Evolutionary conservation across 2,797 vertebrate genomes (phyloP).

Genomic region (Orientallactaga sibirica): DNA sequence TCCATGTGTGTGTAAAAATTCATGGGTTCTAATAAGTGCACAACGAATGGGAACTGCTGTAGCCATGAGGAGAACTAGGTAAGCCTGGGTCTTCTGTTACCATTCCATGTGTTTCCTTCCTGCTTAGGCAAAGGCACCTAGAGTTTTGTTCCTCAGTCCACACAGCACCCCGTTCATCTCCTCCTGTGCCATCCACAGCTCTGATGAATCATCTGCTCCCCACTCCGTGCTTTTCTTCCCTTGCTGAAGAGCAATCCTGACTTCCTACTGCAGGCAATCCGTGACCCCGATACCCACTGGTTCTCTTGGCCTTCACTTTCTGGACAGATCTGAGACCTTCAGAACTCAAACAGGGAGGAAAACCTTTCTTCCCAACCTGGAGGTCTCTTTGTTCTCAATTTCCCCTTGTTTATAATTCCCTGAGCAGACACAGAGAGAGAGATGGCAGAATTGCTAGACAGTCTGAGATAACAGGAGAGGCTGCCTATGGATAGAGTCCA

Average conservation of each 20-base stretch:
- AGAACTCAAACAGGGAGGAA: not conserved
- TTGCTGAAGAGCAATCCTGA: not conserved
- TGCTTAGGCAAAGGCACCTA: not conserved
- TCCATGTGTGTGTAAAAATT: not conserved
- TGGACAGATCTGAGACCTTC: not conserved
- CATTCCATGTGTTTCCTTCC: not conserved
- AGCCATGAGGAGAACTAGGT: not conserved
- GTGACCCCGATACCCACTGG: not conserved
- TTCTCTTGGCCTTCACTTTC: not conserved
- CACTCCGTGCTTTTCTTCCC: not conserved
- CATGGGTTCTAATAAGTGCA: not conserved
- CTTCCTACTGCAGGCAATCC: not conserved
- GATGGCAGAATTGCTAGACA: not conserved
- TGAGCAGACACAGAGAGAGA: not conserved
- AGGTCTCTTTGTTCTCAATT: not conserved
- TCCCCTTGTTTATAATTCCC: constrained; percentile 23
- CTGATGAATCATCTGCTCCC: not conserved
- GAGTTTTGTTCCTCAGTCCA: not conserved
- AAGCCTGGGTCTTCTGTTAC: not conserved
- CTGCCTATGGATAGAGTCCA: not conserved
- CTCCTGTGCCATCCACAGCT: not conserved
- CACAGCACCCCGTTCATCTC: not conserved
- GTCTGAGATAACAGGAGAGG: not conserved
- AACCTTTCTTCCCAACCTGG: not conserved
- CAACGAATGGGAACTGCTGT: not conserved